These are phyloP conservation scores for Myzus persicae DNA, from an alignment of 1,140 invertebrate species.

Conservation along the genomic window DNA sequence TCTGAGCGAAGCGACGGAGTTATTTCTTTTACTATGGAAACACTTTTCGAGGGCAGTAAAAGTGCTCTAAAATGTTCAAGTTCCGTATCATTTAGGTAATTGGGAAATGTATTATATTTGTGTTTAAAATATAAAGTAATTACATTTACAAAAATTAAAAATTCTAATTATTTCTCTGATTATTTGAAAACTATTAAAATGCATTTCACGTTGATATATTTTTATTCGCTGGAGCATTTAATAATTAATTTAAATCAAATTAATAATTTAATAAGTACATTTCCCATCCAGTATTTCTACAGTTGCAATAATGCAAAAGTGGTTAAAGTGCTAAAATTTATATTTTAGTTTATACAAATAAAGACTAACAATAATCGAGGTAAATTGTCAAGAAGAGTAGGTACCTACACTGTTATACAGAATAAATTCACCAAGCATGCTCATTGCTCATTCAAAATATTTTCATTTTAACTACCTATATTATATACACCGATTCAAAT, in stretches of 20 bases:
- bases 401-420: neutral
- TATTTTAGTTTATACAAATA: neutral
- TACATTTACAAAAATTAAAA: neutral
- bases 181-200: neutral
- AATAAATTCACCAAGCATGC: neutral
- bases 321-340: neutral
- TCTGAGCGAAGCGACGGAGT: neutral
- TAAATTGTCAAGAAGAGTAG: neutral
- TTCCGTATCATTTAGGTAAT: neutral
- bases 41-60: neutral
- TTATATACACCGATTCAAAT: too few relatives aligned
- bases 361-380: neutral
- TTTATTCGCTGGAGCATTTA: neutral
- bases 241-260: neutral
- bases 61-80: neutral
- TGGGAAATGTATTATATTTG: neutral
- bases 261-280: neutral
- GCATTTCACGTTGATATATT: neutral
- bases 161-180: neutral
- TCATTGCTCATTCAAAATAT: too few relatives aligned
- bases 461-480: too few relatives aligned
- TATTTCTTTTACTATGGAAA: neutral
- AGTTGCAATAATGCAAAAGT: rapidly evolving
- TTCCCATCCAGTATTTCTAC: neutral
- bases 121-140: neutral